Conservation (phyloP, 2,113 vertebrate species). For the Propithecus coquereli region DNA sequence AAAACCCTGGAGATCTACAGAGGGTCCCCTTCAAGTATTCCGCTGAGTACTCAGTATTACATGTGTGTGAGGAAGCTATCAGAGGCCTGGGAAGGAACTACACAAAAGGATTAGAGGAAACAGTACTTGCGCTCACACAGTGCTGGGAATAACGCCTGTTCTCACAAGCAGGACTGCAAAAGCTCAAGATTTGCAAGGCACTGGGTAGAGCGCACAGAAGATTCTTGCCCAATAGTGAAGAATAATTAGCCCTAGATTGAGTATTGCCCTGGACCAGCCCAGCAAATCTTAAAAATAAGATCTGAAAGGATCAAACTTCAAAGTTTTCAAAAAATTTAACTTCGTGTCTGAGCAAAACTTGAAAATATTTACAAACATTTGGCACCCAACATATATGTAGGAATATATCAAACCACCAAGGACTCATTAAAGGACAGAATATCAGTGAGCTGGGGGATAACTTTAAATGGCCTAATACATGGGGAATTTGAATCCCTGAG, state of each 20-base stretch:
- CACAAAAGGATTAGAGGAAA: background rate
- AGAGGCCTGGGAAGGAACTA: background rate
- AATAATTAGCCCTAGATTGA: background rate
- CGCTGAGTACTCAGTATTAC: background rate
- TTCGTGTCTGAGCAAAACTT: background rate
- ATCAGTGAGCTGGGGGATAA: background rate
- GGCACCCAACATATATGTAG: background rate
- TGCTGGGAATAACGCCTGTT: background rate
- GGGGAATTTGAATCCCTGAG: background rate
- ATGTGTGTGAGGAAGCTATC: background rate
- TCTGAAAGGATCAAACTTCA: background rate
- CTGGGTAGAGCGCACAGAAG: background rate
- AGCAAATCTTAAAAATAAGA: conserved; percentile 10
- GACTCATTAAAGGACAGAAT: background rate
- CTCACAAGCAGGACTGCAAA: background rate
- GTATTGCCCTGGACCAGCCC: background rate
- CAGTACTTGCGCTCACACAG: background rate
- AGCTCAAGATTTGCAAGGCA: background rate
- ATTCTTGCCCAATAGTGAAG: background rate
- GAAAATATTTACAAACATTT: background rate
- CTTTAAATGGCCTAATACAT: background rate
- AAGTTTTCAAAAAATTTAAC: conserved; percentile 24
- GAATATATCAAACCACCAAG: background rate
- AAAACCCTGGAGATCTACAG: background rate
- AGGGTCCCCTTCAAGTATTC: background rate